Evolutionary conservation across 2,113 vertebrate genomes (phyloP), one percentile per base, ranked within the genome.

Genomic region (Psilopsiagon aurifrons): DNA sequence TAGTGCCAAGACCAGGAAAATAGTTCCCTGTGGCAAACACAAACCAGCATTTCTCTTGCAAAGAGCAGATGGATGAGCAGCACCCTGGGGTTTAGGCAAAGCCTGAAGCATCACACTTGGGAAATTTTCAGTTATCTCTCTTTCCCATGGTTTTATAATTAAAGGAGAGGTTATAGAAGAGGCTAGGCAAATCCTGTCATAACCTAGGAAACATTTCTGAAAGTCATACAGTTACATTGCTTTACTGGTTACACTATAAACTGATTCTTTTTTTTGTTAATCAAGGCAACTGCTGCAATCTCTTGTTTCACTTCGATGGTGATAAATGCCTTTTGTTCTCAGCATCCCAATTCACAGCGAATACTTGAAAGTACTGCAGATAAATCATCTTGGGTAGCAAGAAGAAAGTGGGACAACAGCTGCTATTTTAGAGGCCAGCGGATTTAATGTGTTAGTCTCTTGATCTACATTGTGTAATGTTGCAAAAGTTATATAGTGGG

Each of bases 291-390:
- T 22, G 28, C n/a, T 75, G 57, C 96, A 90, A 47, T 47, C 43
- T 85, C 64, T 70, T 54, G 44, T 24, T 91, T 81, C 64, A 87
- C 82, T 95, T 90, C 84, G 43, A n/a, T 76, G 41, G 20, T 91
- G 74, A 92, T 57, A 97, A 96, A 97, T 49, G 51, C 68, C 76
- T 71, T 86, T 80, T 33, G 57, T 37, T 88, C 68, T 76, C 64
- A 82, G 68, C 63, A 91, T 85, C 88, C 17, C 68, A 92, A 55
- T 95, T 95, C 63, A 47, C 8, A 37, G 24, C 16, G 29, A 90
- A 79, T 83, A 64, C 70, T 82, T 76, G 51, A 37, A n/a, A 85
- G 24, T 44, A 54, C 41, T 91, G n/a, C 79, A 94, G 85, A 77
- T 41, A 91, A 49, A 96, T 92, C 93, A 77, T 63, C 62, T 44